Evolutionary conservation across 2,113 vertebrate species (phyloP).

Genomic region (Rutilus rutilus): DNA sequence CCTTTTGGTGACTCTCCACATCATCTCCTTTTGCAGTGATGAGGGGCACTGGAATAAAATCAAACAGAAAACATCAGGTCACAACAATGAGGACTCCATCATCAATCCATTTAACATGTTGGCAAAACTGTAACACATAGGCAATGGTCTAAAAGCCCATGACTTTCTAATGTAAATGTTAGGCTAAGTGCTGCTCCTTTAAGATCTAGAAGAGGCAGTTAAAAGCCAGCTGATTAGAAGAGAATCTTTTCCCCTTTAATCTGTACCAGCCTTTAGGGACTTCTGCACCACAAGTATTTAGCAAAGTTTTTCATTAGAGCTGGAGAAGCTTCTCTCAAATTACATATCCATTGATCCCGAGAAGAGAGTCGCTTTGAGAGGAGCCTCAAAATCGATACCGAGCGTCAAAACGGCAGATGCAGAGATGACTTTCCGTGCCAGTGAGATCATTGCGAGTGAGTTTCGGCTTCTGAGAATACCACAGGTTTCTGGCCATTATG

Average conservation of each 20-base stretch:
- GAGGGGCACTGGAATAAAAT: slow-evolving; percentile 47
- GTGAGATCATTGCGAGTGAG: neutral
- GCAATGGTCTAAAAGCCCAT: neutral
- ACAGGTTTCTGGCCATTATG: slow-evolving; percentile 12
- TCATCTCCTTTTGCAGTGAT: slow-evolving; percentile 44
- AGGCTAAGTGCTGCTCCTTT: neutral
- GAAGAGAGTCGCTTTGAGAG: slow-evolving; percentile 58
- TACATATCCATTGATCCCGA: slow-evolving; percentile 63
- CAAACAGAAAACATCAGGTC: slow-evolving; percentile 25
- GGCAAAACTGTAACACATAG: neutral
- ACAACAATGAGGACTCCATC: slow-evolving; percentile 15
- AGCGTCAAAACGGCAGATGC: slow-evolving; percentile 55
- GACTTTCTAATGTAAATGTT: neutral
- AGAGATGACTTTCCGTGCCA: slow-evolving; percentile 53
- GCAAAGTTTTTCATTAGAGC: slow-evolving; percentile 67
- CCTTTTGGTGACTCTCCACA: slow-evolving; percentile 29
- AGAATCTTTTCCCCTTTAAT: slow-evolving; percentile 20
- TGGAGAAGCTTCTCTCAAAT: slow-evolving; percentile 63
- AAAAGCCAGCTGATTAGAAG: slow-evolving; percentile 11
- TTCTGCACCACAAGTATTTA: slow-evolving; percentile 16
- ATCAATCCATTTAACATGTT: slow-evolving; percentile 18
- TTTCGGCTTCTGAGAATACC: neutral
- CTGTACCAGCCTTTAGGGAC: neutral
- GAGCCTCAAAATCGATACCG: slow-evolving; percentile 67
- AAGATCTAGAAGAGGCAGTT: neutral